phyloP scores from a whole-genome alignment of 2,888 invertebrate species.

The Bhutanitis thaidina region DNA sequence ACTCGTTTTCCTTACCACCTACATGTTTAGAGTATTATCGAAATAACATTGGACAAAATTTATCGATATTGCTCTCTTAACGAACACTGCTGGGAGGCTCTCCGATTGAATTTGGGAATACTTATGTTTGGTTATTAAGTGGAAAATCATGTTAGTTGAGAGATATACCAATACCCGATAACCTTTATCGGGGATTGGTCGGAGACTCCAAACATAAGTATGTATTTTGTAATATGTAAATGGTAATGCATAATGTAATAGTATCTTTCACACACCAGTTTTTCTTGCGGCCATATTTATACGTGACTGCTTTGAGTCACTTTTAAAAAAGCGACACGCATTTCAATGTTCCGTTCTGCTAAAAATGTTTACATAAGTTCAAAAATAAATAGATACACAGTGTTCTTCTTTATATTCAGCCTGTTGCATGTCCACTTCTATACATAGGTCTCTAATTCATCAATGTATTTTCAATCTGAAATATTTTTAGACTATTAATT shows the following conservation, averaged over 20 bases:
- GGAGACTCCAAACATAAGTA: neutral
- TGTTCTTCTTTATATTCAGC: too few species aligned
- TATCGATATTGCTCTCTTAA: constrained; percentile 44
- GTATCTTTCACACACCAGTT: constrained; percentile 6
- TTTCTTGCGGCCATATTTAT: neutral
- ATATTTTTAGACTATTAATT: too few species aligned
- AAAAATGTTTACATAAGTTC: too few species aligned
- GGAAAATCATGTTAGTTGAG: constrained; percentile 39
- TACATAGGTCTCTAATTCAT: too few species aligned
- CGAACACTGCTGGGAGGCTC: constrained; percentile 35
- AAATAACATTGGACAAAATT: constrained; percentile 45
- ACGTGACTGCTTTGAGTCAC: neutral
- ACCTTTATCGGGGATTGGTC: constrained; percentile 21
- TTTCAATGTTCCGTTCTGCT: too few species aligned
- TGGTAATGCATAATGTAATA: constrained; percentile 1
- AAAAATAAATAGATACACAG: too few species aligned
- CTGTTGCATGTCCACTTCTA: too few species aligned
- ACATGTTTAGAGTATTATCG: constrained; percentile 41
- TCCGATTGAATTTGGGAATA: constrained; percentile 41
- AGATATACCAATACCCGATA: too few species aligned
- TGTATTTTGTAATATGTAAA: constrained; percentile 12
- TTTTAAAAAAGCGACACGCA: neutral
- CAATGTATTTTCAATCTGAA: too few species aligned
- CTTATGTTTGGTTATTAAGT: constrained; percentile 35
- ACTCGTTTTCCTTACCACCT: constrained; percentile 33